A percentile compares a stretch with the other conserved stretches of the same genome.
Evolutionary conservation across 2,888 invertebrate genomes (phyloP).

Genomic region (Minunthozetes semirufus): DNA sequence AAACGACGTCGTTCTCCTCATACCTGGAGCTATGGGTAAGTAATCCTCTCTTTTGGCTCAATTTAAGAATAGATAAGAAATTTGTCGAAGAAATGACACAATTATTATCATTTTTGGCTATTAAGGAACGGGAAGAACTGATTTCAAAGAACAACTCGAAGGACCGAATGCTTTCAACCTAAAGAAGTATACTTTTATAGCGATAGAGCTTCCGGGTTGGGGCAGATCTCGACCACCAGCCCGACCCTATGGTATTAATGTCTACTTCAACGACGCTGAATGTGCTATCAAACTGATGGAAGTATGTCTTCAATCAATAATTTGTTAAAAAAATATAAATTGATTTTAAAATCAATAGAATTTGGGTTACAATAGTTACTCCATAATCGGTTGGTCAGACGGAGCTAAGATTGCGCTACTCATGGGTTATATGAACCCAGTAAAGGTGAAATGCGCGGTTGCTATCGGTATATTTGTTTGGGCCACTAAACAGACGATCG

Average conservation of each 20-base stretch:
- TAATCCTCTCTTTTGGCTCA: neutral
- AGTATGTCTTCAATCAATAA: neutral
- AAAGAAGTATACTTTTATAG: constrained; percentile 31
- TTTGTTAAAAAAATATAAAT: too few relatives aligned
- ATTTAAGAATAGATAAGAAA: neutral
- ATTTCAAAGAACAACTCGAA: constrained; percentile 27
- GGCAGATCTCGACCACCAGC: constrained; percentile 32
- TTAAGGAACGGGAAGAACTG: constrained; percentile 31
- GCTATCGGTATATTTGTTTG: neutral
- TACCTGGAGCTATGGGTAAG: constrained; percentile 62
- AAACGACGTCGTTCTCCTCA: constrained; percentile 58
- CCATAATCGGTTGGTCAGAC: constrained; percentile 34
- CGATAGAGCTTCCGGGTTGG: constrained; percentile 33
- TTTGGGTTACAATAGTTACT: constrained; percentile 26
- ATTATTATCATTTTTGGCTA: too few relatives aligned
- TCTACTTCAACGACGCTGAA: constrained; percentile 26
- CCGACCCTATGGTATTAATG: constrained; percentile 26
- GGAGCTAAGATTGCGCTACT: constrained; percentile 33
- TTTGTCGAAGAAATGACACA: too few relatives aligned
- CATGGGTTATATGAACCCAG: neutral
- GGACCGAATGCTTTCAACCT: constrained; percentile 30
- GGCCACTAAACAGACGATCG: neutral
- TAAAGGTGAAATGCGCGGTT: neutral
- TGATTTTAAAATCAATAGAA: neutral
- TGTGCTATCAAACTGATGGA: constrained; percentile 35